phyloP scores from a whole-genome alignment of 2,113 vertebrate genomes.

The Oryzias woworae region DNA sequence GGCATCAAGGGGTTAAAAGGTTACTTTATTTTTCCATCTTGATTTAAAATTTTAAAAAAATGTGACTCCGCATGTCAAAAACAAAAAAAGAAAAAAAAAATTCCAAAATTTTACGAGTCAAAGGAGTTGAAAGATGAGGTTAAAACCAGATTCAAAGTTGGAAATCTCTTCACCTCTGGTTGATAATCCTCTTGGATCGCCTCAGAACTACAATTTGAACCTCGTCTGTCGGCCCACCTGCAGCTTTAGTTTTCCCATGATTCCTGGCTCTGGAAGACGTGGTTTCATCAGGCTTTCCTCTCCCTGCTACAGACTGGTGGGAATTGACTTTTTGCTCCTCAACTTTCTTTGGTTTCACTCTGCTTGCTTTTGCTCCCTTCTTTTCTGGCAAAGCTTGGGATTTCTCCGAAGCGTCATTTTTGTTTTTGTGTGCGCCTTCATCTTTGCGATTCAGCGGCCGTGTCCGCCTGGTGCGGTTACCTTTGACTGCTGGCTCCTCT shows the following conservation, averaged over 20 bases:
- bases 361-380: background rate
- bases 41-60: background rate
- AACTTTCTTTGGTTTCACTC: background rate
- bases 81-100: background rate
- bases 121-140: background rate
- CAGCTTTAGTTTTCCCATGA: background rate
- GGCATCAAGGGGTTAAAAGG: background rate
- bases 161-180: constrained; percentile 16
- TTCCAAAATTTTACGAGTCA: background rate
- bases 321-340: background rate
- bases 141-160: background rate
- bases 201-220: background rate
- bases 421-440: background rate
- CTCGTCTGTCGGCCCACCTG: background rate
- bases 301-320: background rate
- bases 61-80: too few relatives aligned
- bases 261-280: background rate
- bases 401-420: background rate
- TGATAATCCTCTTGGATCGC: constrained; percentile 67
- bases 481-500: background rate
- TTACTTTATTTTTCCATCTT: background rate
- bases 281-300: background rate
- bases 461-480: background rate
- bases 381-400: background rate
- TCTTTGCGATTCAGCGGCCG: background rate